Conservation (phyloP, 2,888 invertebrate genomes). For the Hemistola chrysoprasaria region DNA sequence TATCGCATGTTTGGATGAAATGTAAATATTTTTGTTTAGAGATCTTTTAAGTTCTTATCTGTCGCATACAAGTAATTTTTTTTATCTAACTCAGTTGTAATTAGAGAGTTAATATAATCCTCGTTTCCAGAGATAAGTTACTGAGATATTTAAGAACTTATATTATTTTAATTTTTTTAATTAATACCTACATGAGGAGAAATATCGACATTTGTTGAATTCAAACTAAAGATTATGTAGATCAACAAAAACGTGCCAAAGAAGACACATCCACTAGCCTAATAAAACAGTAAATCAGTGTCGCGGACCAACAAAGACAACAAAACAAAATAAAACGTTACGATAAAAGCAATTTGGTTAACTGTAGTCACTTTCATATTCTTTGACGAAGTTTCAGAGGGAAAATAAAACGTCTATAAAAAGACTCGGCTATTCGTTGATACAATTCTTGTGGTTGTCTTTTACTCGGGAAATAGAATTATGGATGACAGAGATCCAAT, state of each 20-base stretch:
- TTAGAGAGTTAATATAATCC: too few species aligned
- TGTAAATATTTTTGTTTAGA: conserved; percentile 31
- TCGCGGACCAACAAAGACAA: conserved; percentile 35
- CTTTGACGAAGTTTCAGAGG: conserved; percentile 39
- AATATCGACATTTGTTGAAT: too few species aligned
- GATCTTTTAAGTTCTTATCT: conserved; percentile 7
- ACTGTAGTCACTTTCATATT: conserved; percentile 46
- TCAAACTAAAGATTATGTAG: too few species aligned
- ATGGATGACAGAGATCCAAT: conserved; percentile 34
- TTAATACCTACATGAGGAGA: too few species aligned
- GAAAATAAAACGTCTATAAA: conserved; percentile 37
- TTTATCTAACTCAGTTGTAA: too few species aligned
- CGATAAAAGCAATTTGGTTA: conserved; percentile 51
- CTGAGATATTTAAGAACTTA: too few species aligned
- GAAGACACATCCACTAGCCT: conserved; percentile 31
- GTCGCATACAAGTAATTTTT: too few species aligned
- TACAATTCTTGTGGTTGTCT: conserved; percentile 36
- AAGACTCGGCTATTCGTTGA: conserved; percentile 33
- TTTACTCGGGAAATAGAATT: conserved; percentile 37
- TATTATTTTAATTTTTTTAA: too few species aligned
- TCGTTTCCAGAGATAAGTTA: too few species aligned
- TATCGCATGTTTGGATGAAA: conserved; percentile 8
- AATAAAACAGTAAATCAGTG: conserved; percentile 45
- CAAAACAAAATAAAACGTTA: conserved; percentile 43
- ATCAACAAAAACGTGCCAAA: conserved; percentile 25